A percentile compares a stretch with the other conserved stretches of the same genome.
These are phyloP conservation scores for Papilio polyxenes DNA, from an alignment of 1,140 invertebrate genomes.

Conservation along the genomic window DNA sequence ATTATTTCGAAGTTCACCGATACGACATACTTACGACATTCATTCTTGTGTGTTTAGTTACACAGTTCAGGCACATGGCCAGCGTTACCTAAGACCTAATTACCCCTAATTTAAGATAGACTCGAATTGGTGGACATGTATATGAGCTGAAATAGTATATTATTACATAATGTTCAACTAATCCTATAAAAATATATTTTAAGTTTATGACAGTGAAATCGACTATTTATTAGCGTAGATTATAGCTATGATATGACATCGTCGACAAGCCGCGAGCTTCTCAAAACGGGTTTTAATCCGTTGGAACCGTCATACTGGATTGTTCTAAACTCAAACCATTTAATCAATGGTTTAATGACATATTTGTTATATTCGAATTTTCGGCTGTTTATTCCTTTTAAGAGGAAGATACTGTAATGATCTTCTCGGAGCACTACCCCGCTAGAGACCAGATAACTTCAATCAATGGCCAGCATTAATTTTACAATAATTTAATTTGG, in stretches of 20 bases:
- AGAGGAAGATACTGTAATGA: too few relatives aligned
- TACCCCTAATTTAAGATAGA: neutral
- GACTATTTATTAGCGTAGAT: neutral
- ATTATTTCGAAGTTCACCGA: too few relatives aligned
- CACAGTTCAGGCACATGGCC: neutral
- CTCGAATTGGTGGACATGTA: neutral
- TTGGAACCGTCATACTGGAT: slow-evolving; percentile 2
- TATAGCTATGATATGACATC: neutral
- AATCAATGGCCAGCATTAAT: too few relatives aligned
- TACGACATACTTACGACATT: too few relatives aligned
- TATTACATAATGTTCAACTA: neutral
- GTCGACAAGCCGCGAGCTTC: neutral
- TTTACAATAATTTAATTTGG: neutral
- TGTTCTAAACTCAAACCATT: neutral
- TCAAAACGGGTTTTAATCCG: neutral
- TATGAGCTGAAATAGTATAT: neutral
- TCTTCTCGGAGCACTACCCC: too few relatives aligned
- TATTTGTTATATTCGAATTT: too few relatives aligned
- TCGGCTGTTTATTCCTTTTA: neutral
- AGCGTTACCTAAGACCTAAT: neutral
- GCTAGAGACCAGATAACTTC: too few relatives aligned
- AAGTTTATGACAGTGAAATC: neutral
- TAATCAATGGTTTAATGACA: slow-evolving; percentile 19
- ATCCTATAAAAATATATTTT: neutral
- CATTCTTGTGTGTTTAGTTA: too few relatives aligned